Evolutionary conservation across 1,140 invertebrate genomes (phyloP), one percentile per base, ranked within the genome.

Genomic region (Drosophila sulfurigaster): DNA sequence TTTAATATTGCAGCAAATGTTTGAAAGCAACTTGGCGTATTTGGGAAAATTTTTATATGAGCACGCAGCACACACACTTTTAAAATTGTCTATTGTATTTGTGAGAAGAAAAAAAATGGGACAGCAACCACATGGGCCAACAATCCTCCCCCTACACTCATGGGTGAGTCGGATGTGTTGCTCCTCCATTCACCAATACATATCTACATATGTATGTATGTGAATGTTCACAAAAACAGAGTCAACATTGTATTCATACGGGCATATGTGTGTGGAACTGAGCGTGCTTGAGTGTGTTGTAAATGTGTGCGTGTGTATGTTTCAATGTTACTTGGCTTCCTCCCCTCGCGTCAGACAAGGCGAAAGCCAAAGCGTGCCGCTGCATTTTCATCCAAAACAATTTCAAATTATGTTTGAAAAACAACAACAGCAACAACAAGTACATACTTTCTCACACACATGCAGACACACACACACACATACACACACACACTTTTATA

Each of bases 401-500:
- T 89, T 88, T 89, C 64, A 88, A 88, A 88, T 89, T 81, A 83
- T 88, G 78, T 89, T 78, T 75, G 52, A 73, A 81, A 89, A 78
- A 41, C 51, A 70, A 15, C 32, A 60, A 30, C 5, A 32, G 30
- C 30, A 32, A 32, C 30, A 32, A 32, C 30, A 32, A 32, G 30
- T 32, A 32, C 30, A 38, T 10, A 38, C 35, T 38, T 8, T 2
- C 35, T 3, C 35, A 38, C 65, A 49, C 8, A 56, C 41, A 57
- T 20, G 20, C 20, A 20, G 2, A 20, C 51, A 64, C n/a, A 56
- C 3, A 38, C 25, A 45, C 65, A 48, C n/a, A 56, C 3, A 38
- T 15, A 45, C 65, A 48, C 5, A 60, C 60, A 72, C 46, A 65
- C 11, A 48, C 45, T 20, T 25, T 25, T 25, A 25, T 25, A 72